Percentiles rank a stretch among this genome's conserved stretches.
Evolutionary conservation across 2,888 invertebrate genomes (phyloP).

Genomic region (Lypha dubia): DNA sequence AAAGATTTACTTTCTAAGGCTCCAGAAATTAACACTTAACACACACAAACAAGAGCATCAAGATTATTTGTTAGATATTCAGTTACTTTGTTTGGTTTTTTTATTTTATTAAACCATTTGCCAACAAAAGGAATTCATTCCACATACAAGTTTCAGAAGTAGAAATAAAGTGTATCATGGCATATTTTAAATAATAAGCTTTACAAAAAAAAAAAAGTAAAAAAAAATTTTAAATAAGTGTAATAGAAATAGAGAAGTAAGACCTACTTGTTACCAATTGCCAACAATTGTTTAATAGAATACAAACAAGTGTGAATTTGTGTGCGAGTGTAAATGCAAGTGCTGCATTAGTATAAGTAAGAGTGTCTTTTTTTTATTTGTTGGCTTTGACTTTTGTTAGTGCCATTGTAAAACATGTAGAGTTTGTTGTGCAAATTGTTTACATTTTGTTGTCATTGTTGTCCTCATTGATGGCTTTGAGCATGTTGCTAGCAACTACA

Average conservation of each 20-base stretch:
- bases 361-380: slow-evolving; percentile 3
- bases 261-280: slow-evolving; percentile 69
- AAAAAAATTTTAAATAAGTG: not conserved
- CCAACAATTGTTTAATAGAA: slow-evolving; percentile 45
- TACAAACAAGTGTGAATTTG: slow-evolving; percentile 29
- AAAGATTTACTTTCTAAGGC: slow-evolving; percentile 53
- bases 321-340: slow-evolving; percentile 25
- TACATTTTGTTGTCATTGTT: slow-evolving; percentile 63
- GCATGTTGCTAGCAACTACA: slow-evolving; percentile 30
- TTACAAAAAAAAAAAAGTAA: slow-evolving; percentile 10
- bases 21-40: slow-evolving; percentile 20
- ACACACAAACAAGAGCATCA: slow-evolving; percentile 17
- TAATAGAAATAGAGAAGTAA: slow-evolving; percentile 55
- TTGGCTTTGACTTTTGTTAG: slow-evolving; percentile 63
- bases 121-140: slow-evolving; percentile 47
- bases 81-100: slow-evolving; percentile 8
- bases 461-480: slow-evolving; percentile 64
- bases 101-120: slow-evolving; percentile 19
- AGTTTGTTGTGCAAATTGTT: slow-evolving; percentile 70
- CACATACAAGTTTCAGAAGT: slow-evolving; percentile 39
- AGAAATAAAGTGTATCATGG: slow-evolving; percentile 64
- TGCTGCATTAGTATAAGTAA: slow-evolving; percentile 13
- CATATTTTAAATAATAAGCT: slow-evolving; percentile 59
- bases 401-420: slow-evolving; percentile 56
- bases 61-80: not conserved